Evolutionary conservation across 2,797 vertebrate species (phyloP), one percentile per base, ranked within the genome.

Genomic region (Crenuchus spilurus): DNA sequence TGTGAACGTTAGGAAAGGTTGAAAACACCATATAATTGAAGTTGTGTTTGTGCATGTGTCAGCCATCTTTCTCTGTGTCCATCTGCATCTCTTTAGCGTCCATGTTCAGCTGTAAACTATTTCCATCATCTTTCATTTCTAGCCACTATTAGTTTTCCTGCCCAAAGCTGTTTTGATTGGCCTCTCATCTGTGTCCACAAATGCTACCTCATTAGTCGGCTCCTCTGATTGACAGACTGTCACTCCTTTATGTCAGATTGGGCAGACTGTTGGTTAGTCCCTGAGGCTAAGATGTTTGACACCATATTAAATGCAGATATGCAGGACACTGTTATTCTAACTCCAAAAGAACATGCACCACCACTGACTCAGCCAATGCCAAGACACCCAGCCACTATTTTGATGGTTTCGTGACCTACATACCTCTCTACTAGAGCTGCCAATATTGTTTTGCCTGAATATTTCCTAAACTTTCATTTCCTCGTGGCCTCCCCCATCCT

Each of bases 361-460:
- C 5, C 24, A 39, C 58, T 69, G 66, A 57, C 22, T 51, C 49
- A 8, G 20, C 18, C 20, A 42, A 35, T 41, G 30, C 64, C 62
- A 57, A 37, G 54, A 70, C 57, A 9, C 44, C 35, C 39, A 18
- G 49, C 26, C 22, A 22, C 37, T 58, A 80, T 85, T 84, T 76
- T 83, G 75, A 82, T 86, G 49, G 44, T 65, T 80, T 77, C 72
- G 52, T 87, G 85, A 88, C 87, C 86, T 85, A 70, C 72, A 68
- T 84, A 74, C 58, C 82, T 70, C 64, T 62, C 84, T 80, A 85
- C 81, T 90, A 86, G 86, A 66, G 83, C 80, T 69, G 49, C 35
- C 88, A 83, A 81, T 85, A 79, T 87, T 88, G 65, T 63, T 48
- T 55, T 82, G 74, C 82, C 82, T 82, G 83, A 86, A 87, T 87